These are phyloP conservation scores for Drosophila tristis DNA, from an alignment of 1,140 invertebrate species.

Conservation along the genomic window DNA sequence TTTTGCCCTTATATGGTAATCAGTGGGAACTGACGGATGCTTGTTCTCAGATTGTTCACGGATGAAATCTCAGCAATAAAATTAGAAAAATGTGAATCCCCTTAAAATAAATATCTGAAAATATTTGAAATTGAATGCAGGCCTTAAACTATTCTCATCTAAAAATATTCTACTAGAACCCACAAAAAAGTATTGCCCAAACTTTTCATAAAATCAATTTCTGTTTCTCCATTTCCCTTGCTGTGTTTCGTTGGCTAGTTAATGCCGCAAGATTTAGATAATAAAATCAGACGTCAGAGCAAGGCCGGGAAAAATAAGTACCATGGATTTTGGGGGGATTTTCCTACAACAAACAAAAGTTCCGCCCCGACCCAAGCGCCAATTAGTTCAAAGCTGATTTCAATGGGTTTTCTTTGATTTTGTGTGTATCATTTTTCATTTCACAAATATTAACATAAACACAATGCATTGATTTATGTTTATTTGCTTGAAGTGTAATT, in stretches of 20 bases:
- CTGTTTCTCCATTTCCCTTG: slow-evolving; percentile 1
- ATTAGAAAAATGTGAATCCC: slow-evolving; percentile 25
- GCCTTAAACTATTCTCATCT: background rate
- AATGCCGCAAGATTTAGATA: slow-evolving; percentile 43
- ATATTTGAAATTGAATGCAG: background rate
- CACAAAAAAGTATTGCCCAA: background rate
- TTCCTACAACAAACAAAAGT: slow-evolving; percentile 34
- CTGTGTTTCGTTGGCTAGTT: slow-evolving; percentile 13
- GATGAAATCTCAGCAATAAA: background rate
- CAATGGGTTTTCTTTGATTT: slow-evolving; percentile 21
- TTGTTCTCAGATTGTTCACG: background rate
- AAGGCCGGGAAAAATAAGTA: slow-evolving; percentile 38
- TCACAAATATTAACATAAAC: slow-evolving; percentile 36
- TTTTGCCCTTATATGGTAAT: slow-evolving; percentile 33
- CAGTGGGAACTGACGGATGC: background rate
- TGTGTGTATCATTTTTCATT: slow-evolving; percentile 27
- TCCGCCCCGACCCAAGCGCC: slow-evolving; percentile 4
- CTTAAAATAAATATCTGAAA: slow-evolving; percentile 1
- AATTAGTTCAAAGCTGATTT: slow-evolving; percentile 28
- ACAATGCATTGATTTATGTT: slow-evolving; percentile 44
- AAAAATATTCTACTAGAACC: background rate
- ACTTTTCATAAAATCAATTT: slow-evolving; percentile 19
- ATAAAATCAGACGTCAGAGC: background rate
- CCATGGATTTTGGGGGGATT: slow-evolving; percentile 30
- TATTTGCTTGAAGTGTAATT: slow-evolving; percentile 27